Evolutionary conservation across 2,113 vertebrate species (phyloP).

Genomic region (Zingel zingel): DNA sequence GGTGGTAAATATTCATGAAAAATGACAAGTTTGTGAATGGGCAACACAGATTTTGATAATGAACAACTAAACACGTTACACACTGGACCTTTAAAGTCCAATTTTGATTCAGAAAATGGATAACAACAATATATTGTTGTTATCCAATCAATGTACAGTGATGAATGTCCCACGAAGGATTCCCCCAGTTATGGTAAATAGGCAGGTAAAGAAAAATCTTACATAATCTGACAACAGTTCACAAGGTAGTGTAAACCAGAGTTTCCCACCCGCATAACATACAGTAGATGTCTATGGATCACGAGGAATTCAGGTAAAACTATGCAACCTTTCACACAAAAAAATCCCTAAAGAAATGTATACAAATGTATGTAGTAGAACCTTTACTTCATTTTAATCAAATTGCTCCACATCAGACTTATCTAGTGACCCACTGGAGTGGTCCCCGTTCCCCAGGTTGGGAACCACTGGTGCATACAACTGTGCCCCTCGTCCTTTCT

Average conservation of each 20-base stretch:
- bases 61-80: too few species aligned
- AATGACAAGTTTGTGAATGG: too few species aligned
- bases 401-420: too few species aligned
- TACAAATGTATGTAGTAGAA: too few species aligned
- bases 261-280: not conserved
- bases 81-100: not conserved
- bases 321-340: too few species aligned
- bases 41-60: too few species aligned
- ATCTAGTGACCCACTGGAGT: not conserved
- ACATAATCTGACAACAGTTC: not conserved
- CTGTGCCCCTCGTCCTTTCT: not conserved
- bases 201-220: not conserved
- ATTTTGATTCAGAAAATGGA: not conserved
- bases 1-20: too few species aligned
- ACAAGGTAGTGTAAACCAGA: not conserved
- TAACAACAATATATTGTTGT: not conserved
- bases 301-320: too few species aligned
- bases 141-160: not conserved
- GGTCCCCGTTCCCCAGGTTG: slow-evolving; percentile 18
- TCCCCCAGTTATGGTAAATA: not conserved
- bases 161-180: not conserved
- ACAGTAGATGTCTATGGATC: too few species aligned
- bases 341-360: too few species aligned
- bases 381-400: too few species aligned
- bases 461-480: slow-evolving; percentile 31